Conservation (phyloP, 1,140 invertebrate species). For the Coptotermes formosanus region DNA sequence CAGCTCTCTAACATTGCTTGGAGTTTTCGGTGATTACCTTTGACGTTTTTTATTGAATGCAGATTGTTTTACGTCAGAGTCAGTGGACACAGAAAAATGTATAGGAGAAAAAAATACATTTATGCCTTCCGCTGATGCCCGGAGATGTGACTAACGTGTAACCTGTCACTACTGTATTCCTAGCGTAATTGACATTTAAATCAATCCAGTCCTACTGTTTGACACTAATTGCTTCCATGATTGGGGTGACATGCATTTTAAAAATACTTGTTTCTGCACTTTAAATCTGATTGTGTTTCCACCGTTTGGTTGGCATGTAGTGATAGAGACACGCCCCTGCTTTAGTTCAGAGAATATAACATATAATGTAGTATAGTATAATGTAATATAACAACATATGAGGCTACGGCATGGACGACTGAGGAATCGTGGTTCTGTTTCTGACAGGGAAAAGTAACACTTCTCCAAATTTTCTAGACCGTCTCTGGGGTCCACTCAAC, state of each 20-base stretch:
- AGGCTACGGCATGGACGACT: too few species aligned
- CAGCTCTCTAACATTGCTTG: not conserved
- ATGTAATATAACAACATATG: too few species aligned
- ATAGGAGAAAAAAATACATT: not conserved
- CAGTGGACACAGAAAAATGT: not conserved
- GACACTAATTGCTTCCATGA: not conserved
- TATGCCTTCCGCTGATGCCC: not conserved
- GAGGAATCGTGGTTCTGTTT: too few species aligned
- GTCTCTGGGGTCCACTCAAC: too few species aligned
- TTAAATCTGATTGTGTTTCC: not conserved
- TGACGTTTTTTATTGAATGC: not conserved
- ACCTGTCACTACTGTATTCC: not conserved
- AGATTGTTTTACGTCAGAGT: not conserved
- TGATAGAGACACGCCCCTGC: not conserved
- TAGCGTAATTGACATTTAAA: conserved; percentile 1
- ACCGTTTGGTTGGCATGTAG: not conserved
- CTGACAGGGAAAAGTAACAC: too few species aligned
- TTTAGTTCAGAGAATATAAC: too few species aligned
- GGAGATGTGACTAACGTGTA: not conserved
- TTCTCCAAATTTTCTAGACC: too few species aligned
- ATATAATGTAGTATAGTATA: too few species aligned
- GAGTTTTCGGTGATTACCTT: not conserved
- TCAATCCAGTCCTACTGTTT: not conserved
- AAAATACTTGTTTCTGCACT: conserved; percentile 4
- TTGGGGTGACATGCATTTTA: not conserved